Conservation (phyloP, 2,888 invertebrate genomes). For the Miltochrista miniata region DNA sequence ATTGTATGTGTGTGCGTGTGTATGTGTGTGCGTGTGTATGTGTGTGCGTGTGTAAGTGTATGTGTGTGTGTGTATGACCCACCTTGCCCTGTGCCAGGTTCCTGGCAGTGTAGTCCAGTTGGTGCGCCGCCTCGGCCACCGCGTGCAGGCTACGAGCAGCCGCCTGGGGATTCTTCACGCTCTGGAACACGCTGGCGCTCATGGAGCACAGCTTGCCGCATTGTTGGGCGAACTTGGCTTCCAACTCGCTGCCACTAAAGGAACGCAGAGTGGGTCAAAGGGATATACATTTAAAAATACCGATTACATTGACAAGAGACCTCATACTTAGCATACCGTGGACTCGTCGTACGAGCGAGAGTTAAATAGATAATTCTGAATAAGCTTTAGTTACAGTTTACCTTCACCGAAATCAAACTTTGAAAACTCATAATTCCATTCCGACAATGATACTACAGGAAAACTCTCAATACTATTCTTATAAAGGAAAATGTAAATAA, state of each 20-base stretch:
- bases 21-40: no score
- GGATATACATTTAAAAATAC: no score
- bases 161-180: conserved; percentile 39
- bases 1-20: no score
- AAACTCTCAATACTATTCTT: not conserved
- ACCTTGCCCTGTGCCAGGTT: conserved; percentile 32
- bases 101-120: conserved; percentile 46
- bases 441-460: not conserved
- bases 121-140: conserved; percentile 38
- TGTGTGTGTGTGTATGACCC: not conserved
- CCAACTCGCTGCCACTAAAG: conserved; percentile 48
- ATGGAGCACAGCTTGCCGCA: conserved; percentile 51
- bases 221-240: conserved; percentile 49
- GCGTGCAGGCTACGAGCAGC: conserved; percentile 45
- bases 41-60: no score
- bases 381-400: no score
- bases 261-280: no score
- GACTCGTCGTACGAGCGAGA: no score
- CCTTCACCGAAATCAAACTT: no score
- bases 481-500: not conserved
- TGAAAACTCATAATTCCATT: no score
- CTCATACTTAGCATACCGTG: no score
- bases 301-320: no score
- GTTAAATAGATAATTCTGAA: no score
- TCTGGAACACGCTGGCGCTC: conserved; percentile 40